Base-by-base conservation (phyloP, 2,113 vertebrate species). In the Protobothrops flavoviridis region DNA sequence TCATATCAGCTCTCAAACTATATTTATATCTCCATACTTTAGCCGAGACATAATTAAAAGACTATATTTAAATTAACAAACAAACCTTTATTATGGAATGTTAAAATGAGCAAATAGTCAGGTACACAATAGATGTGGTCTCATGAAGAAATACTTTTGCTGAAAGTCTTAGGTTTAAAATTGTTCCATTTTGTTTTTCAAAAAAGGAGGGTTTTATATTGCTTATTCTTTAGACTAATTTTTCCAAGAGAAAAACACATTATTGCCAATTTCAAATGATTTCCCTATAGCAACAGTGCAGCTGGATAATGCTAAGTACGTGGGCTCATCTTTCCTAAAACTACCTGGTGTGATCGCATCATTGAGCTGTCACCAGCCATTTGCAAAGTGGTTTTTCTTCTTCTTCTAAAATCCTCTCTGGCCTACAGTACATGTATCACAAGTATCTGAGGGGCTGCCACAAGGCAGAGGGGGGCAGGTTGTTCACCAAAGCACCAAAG, bases 251-350 rank as follows among this genome's bases (percentile, higher is more conserved):
- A 74, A 61, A 59, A 74, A 91, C 90, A 26, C 21, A 90, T 87
- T 69, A 4, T 0, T 24, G 21, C 91, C 87, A 94, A 33, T 90
- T 96, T 95, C 92, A 95, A 85, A 74, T 95, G 88, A 43, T 91
- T 94, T 96, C 93, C 94, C 93, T 93, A 88, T 59, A 97, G 97
- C 96, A 92, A 85, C 93, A 85, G 91, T 91, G 50, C 93, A 94
- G 96, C 94, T 95, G 94, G 96, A 95, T 94, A 96, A 96, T 10
- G 91, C 5, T 91, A 59, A 2, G 50, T 97, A 17, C 21, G 69
- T 81, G 33, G 97, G 98, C 86, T 97, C 97, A 97, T 97, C 95
- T 97, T 98, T 97, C 96, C 97, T 98, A 97, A 97, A 97, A 98
- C 96, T 95, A 96, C 69, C 95, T 96, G 91, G 95, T 96, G 4